These are phyloP conservation scores for Seriola dumerili DNA, from an alignment of 2,113 vertebrate species.

Conservation along the genomic window DNA sequence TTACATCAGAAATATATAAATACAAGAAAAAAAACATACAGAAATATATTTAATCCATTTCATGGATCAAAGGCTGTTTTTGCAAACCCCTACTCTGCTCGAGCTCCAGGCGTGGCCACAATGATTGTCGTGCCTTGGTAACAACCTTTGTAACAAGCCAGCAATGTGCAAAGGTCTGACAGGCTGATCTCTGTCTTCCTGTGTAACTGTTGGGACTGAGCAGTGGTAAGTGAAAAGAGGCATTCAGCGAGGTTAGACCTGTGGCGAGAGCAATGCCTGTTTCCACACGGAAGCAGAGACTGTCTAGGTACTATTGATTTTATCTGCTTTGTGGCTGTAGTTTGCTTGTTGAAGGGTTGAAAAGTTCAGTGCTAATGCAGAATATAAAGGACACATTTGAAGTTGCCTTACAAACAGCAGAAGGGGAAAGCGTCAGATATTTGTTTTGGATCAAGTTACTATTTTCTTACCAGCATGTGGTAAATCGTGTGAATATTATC, in stretches of 20 bases:
- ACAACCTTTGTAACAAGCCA: conserved; percentile 71
- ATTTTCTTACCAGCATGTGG: conserved; percentile 24
- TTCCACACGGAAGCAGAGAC: conserved; percentile 21
- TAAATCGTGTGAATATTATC: conserved; percentile 41
- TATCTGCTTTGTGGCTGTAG: conserved; percentile 10
- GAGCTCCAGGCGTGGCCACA: conserved; percentile 39
- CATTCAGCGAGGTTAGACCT: background rate
- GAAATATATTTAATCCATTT: no score
- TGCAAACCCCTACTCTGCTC: background rate
- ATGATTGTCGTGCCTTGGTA: background rate
- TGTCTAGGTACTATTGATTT: conserved; percentile 28
- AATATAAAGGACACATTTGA: conserved; percentile 21
- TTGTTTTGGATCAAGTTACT: conserved; percentile 25
- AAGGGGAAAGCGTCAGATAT: conserved; percentile 17
- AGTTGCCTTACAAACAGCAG: background rate
- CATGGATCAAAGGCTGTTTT: background rate
- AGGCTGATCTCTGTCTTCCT: conserved; percentile 30
- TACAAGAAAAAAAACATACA: background rate
- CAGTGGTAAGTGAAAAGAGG: conserved; percentile 58
- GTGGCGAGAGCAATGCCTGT: conserved; percentile 27
- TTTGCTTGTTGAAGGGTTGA: conserved; percentile 45
- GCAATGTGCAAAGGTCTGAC: conserved; percentile 25
- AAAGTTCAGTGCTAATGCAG: conserved; percentile 34
- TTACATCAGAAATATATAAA: background rate
- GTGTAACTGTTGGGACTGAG: conserved; percentile 28